These are phyloP conservation scores for Hecatera dysodea DNA, from an alignment of 2,888 invertebrate genomes.

Conservation along the genomic window DNA sequence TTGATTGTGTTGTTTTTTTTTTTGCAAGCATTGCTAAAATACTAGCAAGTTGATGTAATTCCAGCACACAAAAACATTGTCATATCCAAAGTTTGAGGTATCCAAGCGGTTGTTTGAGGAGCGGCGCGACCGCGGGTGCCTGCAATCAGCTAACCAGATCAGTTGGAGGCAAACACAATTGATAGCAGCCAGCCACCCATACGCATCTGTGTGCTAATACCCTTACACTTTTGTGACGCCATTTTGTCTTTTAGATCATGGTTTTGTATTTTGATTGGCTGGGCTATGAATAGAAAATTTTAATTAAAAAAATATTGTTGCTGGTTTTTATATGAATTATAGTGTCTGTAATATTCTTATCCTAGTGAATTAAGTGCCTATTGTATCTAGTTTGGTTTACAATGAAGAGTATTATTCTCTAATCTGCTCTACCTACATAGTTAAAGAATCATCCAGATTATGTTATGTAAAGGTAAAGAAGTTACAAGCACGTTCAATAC, in stretches of 20 bases:
- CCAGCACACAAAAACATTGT: background rate
- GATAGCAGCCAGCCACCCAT: constrained; percentile 70
- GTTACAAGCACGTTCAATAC: no score
- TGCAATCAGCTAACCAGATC: constrained; percentile 90
- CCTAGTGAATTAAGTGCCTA: no score
- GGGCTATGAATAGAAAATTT: background rate
- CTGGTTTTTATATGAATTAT: background rate
- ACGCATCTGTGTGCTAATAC: constrained; percentile 64
- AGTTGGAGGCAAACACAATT: constrained; percentile 86
- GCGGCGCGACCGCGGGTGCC: constrained; percentile 79
- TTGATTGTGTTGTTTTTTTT: no score
- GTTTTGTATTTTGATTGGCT: background rate
- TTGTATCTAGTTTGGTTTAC: no score
- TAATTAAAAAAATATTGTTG: background rate
- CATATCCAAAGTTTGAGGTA: constrained; percentile 49
- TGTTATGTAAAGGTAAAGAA: no score
- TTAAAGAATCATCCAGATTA: no score
- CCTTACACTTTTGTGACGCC: constrained; percentile 45
- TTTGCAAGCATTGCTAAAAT: no score
- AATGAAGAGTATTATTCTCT: no score
- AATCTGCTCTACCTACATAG: no score
- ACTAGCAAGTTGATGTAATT: background rate
- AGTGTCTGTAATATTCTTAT: background rate
- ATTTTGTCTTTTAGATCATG: constrained; percentile 32
- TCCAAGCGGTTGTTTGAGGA: constrained; percentile 80